Evolutionary conservation across 1,140 invertebrate species (phyloP).

Genomic region (Spodoptera frugiperda): DNA sequence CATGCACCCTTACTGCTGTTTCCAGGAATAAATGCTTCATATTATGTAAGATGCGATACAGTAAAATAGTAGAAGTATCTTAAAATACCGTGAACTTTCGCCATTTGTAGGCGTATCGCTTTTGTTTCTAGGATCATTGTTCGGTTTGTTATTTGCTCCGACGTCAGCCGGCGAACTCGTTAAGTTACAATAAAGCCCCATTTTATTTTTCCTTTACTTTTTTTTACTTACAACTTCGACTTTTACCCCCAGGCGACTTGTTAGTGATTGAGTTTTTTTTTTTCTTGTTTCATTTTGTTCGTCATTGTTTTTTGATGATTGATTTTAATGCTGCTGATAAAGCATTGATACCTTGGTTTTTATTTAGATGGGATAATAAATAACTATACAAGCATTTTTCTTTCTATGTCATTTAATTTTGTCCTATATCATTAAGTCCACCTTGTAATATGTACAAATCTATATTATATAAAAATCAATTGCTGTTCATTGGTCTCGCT

Average conservation of each 20-base stretch:
- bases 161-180: conserved; percentile 2
- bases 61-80: too few species aligned
- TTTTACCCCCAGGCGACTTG: background rate
- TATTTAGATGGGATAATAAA: too few species aligned
- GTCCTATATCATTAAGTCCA: too few species aligned
- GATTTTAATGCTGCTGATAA: background rate
- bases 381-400: too few species aligned
- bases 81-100: background rate
- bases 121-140: background rate
- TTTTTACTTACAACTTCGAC: background rate
- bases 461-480: too few species aligned
- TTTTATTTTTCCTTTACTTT: background rate
- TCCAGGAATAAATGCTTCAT: too few species aligned
- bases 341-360: too few species aligned
- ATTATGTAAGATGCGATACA: too few species aligned
- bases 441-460: too few species aligned
- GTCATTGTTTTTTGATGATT: background rate
- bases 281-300: background rate
- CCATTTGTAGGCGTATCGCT: background rate
- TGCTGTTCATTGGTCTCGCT: too few species aligned
- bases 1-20: too few species aligned
- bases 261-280: background rate
- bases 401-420: too few species aligned
- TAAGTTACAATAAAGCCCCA: background rate
- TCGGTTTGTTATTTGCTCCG: conserved; percentile 1